Conservation (phyloP, 2,888 invertebrate genomes). For the Phanerotoma sp. region DNA sequence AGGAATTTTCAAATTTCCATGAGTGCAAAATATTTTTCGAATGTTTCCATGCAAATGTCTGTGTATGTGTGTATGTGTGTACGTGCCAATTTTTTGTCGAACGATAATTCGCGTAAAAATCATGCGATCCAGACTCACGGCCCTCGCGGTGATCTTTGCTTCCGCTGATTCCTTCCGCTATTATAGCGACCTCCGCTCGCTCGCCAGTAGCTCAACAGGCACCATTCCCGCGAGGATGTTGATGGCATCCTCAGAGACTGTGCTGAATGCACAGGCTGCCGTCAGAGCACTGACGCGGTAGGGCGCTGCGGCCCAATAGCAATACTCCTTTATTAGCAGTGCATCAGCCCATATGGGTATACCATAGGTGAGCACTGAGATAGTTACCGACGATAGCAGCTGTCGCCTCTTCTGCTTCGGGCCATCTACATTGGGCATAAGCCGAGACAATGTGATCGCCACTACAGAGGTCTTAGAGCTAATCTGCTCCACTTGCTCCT, state of each 20-base stretch:
- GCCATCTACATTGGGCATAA: constrained; percentile 35
- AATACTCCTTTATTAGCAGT: not conserved
- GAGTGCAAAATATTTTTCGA: too few species aligned
- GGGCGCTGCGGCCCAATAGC: constrained; percentile 1
- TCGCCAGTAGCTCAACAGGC: constrained; percentile 23
- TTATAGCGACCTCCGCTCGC: constrained; percentile 16
- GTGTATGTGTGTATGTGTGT: too few species aligned
- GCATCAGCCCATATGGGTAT: not conserved
- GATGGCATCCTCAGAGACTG: constrained; percentile 23
- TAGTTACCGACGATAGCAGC: constrained; percentile 24
- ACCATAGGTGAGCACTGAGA: too few species aligned
- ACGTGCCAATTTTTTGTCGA: too few species aligned
- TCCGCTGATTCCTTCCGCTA: too few species aligned
- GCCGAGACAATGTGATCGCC: constrained; percentile 17
- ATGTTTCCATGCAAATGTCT: too few species aligned
- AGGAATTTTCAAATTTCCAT: too few species aligned
- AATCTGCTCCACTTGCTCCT: constrained; percentile 1
- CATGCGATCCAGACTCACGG: too few species aligned
- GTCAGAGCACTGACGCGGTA: constrained; percentile 14
- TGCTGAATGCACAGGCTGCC: constrained; percentile 19
- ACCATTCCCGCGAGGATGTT: constrained; percentile 23
- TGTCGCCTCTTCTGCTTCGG: constrained; percentile 24
- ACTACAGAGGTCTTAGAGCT: constrained; percentile 24
- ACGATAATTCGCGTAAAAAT: too few species aligned
- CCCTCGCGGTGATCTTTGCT: too few species aligned